phyloP scores from a whole-genome alignment of 2,888 invertebrate genomes.

The Strigamia transsilvanica region DNA sequence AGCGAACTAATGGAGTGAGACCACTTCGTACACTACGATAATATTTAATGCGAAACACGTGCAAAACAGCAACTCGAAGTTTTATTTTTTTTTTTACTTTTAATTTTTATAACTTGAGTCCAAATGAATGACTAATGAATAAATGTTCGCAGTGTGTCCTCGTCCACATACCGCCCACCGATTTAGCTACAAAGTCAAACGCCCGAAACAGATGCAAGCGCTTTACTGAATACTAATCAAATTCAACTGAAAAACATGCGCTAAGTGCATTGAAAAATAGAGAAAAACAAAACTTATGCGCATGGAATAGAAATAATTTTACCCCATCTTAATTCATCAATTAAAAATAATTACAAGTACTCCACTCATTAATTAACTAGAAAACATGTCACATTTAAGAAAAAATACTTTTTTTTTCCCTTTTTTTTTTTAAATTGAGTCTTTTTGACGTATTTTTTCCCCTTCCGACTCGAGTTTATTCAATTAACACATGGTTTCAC shows the following conservation, averaged over 20 bases:
- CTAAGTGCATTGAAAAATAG: not conserved
- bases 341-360: too few species aligned
- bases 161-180: not conserved
- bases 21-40: too few species aligned
- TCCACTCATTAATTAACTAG: too few species aligned
- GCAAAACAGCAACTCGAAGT: not conserved
- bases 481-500: conserved; percentile 2
- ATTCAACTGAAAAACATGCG: conserved; percentile 4
- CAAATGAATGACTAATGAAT: not conserved
- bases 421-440: not conserved
- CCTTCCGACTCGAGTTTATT: not conserved
- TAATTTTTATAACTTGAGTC: not conserved
- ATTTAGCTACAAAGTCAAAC: conserved; percentile 8
- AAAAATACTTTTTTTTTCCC: not conserved
- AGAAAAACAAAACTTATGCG: too few species aligned
- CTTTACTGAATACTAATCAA: conserved; percentile 2
- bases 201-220: not conserved
- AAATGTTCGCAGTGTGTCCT: not conserved
- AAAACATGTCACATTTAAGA: too few species aligned
- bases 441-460: not conserved
- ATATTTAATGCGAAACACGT: not conserved
- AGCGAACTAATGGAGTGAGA: too few species aligned
- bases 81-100: not conserved
- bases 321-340: too few species aligned
- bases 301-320: too few species aligned